Evolutionary conservation across 2,888 invertebrate species (phyloP).

Genomic region (Malthinus flaveolus): DNA sequence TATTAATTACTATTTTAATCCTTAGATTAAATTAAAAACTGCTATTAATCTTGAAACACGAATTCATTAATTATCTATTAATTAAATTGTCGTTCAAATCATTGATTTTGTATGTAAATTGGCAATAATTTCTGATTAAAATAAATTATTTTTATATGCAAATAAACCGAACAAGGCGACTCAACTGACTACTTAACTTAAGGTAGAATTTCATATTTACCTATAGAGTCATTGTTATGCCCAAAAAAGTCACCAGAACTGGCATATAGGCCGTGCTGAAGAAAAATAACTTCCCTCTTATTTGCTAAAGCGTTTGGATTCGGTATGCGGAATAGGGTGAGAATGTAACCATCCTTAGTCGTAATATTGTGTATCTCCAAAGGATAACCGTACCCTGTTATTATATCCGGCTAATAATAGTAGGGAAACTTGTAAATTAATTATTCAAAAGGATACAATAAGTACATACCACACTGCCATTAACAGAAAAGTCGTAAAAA

Average conservation of each 20-base stretch:
- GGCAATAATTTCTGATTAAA: too few relatives aligned
- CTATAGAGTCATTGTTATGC: background rate
- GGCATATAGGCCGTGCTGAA: background rate
- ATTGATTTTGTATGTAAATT: too few relatives aligned
- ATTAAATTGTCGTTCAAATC: too few relatives aligned
- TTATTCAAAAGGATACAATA: too few relatives aligned
- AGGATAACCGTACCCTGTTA: background rate
- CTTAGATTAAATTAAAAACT: too few relatives aligned
- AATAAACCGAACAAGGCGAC: too few relatives aligned
- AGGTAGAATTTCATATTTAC: background rate
- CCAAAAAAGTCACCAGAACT: slow-evolving; percentile 1
- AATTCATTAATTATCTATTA: too few relatives aligned
- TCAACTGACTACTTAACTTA: background rate
- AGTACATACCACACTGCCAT: background rate
- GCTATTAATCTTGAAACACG: too few relatives aligned
- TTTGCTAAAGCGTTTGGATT: background rate
- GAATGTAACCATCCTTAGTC: background rate
- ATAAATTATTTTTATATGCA: too few relatives aligned
- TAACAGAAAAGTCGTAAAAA: background rate
- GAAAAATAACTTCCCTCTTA: background rate
- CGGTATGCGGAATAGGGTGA: background rate
- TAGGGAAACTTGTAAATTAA: too few relatives aligned
- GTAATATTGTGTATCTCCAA: background rate
- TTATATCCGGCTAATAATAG: background rate
- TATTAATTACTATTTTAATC: too few relatives aligned